Evolutionary conservation across 2,888 invertebrate species (phyloP), one percentile per base, ranked within the genome.

Genomic region (Rhingia rostrata): DNA sequence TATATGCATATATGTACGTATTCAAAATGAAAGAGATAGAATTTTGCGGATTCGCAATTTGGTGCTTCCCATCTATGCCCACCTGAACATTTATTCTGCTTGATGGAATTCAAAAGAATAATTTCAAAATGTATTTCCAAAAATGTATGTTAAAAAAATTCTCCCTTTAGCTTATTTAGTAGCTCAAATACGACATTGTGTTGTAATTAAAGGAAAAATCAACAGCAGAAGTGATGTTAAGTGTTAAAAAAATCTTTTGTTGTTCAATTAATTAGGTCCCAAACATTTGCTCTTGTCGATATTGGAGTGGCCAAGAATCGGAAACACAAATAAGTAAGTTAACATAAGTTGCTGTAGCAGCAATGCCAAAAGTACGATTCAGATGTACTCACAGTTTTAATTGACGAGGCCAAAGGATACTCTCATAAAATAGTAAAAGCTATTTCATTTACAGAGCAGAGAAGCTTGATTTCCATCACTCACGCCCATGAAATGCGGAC

Each of bases 401-500:
- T 61, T 77, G 69, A 61, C 45, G 35, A 33, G 33, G 61, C 56
- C 61, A 56, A 77, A 56, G 47, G 54, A 69, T 56, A 56, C 47
- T 69, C 39, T 64, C 56, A 58, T 78, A 35, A 72, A 72, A 69
- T 63, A 77, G 22, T 60, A 54, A 66, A 73, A 39, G 9, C 58
- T 51, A 45, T 64, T 47, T 47, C 39, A 54, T 58, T 41, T 72
- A 54, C 37, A 78, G 66, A 49, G 45, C 35, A 67, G 47, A 73
- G 45, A 63, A 67, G 43, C 56, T 78, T 67, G 32, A 78, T 78
- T 82, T 72, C 37, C 66, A 67, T 67, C 72, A 66, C 66, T 72
- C 77, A 82, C 81, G 70, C 77, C 69, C 69, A 58, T 82, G 49
- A 51, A 67, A 60, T 61, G 61, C 61, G 53, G 45, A 67, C 56